phyloP scores from a whole-genome alignment of 2,888 invertebrate species.

The Emmelina monodactyla region DNA sequence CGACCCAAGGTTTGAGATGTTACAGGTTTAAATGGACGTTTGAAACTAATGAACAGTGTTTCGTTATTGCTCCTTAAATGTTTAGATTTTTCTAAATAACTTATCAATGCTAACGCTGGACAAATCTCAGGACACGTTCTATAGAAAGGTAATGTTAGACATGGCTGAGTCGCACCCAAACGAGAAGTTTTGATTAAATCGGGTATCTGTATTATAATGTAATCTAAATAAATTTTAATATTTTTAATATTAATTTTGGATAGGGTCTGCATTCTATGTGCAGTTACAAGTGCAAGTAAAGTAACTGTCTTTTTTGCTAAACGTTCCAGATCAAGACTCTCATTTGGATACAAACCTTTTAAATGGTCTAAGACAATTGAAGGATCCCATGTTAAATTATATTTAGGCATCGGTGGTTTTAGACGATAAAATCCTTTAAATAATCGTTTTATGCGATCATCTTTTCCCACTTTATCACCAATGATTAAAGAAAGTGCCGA shows the following conservation, averaged over 20 bases:
- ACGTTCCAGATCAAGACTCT: conserved; percentile 1
- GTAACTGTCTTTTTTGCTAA: conserved; percentile 7
- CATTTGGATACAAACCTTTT: conserved; percentile 2
- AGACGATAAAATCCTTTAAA: neutral
- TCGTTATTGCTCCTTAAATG: neutral
- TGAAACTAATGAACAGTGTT: conserved; percentile 4
- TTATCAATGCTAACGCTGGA: conserved; percentile 2
- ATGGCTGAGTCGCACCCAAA: neutral
- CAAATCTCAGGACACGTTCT: conserved; percentile 6
- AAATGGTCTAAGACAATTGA: conserved; percentile 4
- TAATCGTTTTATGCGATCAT: neutral
- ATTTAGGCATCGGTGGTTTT: conserved; percentile 1
- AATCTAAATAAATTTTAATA: conserved; percentile 6
- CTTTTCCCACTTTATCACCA: neutral
- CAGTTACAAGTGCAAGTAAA: conserved; percentile 5
- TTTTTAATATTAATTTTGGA: too few relatives aligned
- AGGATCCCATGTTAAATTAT: conserved; percentile 8
- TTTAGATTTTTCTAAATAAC: conserved; percentile 4
- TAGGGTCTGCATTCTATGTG: conserved; percentile 5
- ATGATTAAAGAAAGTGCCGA: neutral
- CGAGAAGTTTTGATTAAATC: conserved; percentile 7
- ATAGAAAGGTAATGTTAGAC: conserved; percentile 1
- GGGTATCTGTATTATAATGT: conserved; percentile 7
- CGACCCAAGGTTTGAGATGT: neutral
- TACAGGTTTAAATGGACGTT: neutral